Evolutionary conservation across 2,113 vertebrate genomes (phyloP), one percentile per base, ranked within the genome.

Genomic region (Etheostoma cragini): DNA sequence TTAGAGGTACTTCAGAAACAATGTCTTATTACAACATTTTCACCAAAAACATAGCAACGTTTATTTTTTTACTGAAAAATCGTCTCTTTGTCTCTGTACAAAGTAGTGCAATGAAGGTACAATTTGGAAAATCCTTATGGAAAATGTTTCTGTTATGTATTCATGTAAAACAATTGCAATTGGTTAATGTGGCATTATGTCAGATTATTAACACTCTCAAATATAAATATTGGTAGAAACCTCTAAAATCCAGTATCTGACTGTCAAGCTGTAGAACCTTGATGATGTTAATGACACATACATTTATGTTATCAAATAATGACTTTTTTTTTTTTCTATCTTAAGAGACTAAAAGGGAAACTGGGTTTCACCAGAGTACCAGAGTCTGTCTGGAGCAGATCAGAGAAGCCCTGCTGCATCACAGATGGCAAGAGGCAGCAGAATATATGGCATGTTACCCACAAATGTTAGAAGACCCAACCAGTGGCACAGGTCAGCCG

Each of bases 351-450:
- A 3, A 2, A 0, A 82, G 38, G 15, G 89, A 93, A 78, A 87
- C 77, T 65, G 95, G 93, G 47, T 97, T 98, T 88, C 94, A 78
- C 35, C 89, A 84, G 79, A 95, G 91, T 8, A 93, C 94, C 50
- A 91, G 90, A 30, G 19, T 53, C 0, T 99, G 97, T 84, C 93
- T 98, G 69, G 84, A 62, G 75, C 90, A 86, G 6, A 94, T 98
- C 71, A 95, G 95, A 68, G 95, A 96, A 67, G 96, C 97, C 1
- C 76, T 99, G 88, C 89, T 97, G 33, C 96, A 94, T 81, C 95
- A 97, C n/a, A 94, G 95, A 24, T 99, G 98, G 98, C 87, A 95
- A 35, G 95, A 90, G 6, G 98, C 97, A 64, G 94, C 96, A 0
- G 94, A 95, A 8, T 96, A 96, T 72, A 93, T 98, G 93, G 84